These are phyloP conservation scores for Aproaerema taeniolella DNA, from an alignment of 2,888 invertebrate species.

Conservation along the genomic window DNA sequence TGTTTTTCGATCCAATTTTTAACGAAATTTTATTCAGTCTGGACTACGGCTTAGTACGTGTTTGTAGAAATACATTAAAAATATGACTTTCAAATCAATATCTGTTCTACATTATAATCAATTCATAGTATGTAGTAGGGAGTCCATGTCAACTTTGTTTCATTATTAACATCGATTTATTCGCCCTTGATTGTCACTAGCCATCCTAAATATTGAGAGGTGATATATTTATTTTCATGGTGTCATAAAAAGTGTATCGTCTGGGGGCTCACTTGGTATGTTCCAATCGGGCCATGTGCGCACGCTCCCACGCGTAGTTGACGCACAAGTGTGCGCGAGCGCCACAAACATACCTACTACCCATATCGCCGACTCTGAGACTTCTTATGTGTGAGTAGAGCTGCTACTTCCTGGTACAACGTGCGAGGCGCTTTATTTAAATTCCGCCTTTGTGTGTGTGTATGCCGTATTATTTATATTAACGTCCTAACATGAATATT, in stretches of 20 bases:
- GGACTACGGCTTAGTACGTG: too few relatives aligned
- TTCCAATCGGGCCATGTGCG: conserved; percentile 75
- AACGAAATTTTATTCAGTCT: too few relatives aligned
- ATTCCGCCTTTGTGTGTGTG: conserved; percentile 69
- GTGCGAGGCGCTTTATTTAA: conserved; percentile 73
- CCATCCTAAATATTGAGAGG: too few relatives aligned
- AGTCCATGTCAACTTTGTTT: too few relatives aligned
- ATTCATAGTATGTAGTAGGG: too few relatives aligned
- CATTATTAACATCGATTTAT: too few relatives aligned
- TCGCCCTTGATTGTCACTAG: too few relatives aligned
- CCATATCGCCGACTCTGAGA: conserved; percentile 19
- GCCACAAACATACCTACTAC: conserved; percentile 55
- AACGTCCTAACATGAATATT: conserved; percentile 60
- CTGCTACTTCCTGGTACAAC: conserved; percentile 75
- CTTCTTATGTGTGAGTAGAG: conserved; percentile 60
- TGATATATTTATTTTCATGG: too few relatives aligned
- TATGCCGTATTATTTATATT: conserved; percentile 70
- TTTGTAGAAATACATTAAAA: too few relatives aligned
- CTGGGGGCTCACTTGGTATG: conserved; percentile 71
- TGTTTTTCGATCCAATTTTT: too few relatives aligned
- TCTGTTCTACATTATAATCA: too few relatives aligned
- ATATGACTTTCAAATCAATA: too few relatives aligned
- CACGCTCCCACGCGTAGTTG: conserved; percentile 72
- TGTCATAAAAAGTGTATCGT: conserved; percentile 69
- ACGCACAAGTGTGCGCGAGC: conserved; percentile 70